Evolutionary conservation across 1,140 invertebrate species (phyloP), one percentile per base, ranked within the genome.

Genomic region (Idris sp.): DNA sequence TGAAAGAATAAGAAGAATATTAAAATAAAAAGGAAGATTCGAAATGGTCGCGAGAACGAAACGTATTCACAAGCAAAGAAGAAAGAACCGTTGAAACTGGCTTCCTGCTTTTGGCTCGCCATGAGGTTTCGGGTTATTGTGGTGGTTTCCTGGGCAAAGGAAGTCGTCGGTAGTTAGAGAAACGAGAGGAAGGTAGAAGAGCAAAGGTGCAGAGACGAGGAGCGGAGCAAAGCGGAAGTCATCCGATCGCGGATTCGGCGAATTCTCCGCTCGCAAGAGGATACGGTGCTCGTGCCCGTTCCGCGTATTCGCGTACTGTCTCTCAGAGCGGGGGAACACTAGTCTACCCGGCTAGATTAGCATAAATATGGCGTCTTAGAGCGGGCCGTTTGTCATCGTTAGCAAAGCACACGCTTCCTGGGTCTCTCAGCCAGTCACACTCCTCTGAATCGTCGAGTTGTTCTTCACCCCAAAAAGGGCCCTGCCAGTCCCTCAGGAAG

Each of bases 331-430:
- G 59, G 75, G 64, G 59, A 61, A 69, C n/a, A 65, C 49, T 73
- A 65, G 62, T 73, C 62, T 68, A 64, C 68, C 74, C 62, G 49
- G 59, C 68, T 77, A 83, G 85, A 87, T 87, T 87, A 87, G 86
- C 85, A 87, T 87, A 87, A 87, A 87, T 87, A 87, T 87, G 85
- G 83, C 85, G 83, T 86, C 84, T 86, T 86, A 81, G 80, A 83
- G 76, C 79, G 82, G 81, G 69, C 75, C 84, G 82, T 86, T 87
- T 87, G 82, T 87, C 86, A 87, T 87, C 84, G 86, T 87, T 87
- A 87, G 85, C 83, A 87, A 87, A 87, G 85, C 85, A 87, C 86
- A 86, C 86, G 85, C 85, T 87, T 87, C 86, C 86, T 86, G 84
- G 83, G 85, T 81, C 83, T 83, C 81, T 78, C 74, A 76, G 76